Evolutionary conservation across 2,113 vertebrate genomes (phyloP).

Genomic region (Rhea americana): DNA sequence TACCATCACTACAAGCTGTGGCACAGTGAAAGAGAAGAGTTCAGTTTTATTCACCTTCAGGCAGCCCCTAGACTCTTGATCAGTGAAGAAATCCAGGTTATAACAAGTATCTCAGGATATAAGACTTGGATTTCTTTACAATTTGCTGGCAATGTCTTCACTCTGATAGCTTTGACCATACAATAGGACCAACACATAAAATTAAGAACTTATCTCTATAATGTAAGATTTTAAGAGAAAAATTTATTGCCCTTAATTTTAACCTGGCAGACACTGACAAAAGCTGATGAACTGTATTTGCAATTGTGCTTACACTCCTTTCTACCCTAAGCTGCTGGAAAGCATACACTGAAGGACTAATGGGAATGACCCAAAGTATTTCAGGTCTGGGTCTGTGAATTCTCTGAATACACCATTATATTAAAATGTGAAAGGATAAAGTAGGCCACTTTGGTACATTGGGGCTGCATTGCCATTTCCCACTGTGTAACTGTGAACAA

Average conservation of each 20-base stretch:
- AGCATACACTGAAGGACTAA: neutral
- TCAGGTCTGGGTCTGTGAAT: neutral
- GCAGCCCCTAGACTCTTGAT: neutral
- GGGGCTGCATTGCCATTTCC: neutral
- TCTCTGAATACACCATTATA: neutral
- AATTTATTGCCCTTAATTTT: neutral
- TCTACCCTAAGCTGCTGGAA: neutral
- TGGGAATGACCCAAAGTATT: neutral
- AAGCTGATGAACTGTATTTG: neutral
- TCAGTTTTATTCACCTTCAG: neutral
- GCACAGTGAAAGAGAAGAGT: neutral
- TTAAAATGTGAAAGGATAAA: neutral
- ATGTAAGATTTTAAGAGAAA: neutral
- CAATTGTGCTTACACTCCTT: neutral
- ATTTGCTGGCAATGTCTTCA: neutral
- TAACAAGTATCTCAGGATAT: neutral
- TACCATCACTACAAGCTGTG: rapidly evolving
- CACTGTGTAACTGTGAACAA: neutral
- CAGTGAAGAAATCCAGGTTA: neutral
- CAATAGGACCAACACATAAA: too few species aligned
- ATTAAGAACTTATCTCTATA: neutral
- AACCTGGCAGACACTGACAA: neutral
- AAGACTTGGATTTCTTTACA: neutral
- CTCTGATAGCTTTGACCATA: neutral
- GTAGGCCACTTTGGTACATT: neutral